Percentiles rank a stretch among this genome's conserved stretches.
Evolutionary conservation across 2,888 invertebrate genomes (phyloP).

Genomic region (Pachycephus smyrnensis): DNA sequence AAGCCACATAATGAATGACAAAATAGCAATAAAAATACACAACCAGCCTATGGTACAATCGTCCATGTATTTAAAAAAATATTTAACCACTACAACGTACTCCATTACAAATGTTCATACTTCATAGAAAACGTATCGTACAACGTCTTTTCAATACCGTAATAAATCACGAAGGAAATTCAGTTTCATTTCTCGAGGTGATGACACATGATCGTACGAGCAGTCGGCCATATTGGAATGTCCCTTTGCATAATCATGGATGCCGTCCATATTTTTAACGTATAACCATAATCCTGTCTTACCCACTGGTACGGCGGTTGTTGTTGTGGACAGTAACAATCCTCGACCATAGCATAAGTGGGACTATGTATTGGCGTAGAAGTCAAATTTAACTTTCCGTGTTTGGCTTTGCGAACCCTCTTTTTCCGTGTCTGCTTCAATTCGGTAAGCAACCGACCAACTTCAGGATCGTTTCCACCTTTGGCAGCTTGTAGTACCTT

Average conservation of each 20-base stretch:
- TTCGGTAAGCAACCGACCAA: constrained; percentile 48
- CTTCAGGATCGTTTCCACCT: constrained; percentile 51
- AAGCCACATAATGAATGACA: not conserved
- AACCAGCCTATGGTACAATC: not conserved
- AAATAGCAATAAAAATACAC: not conserved
- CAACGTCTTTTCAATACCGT: not conserved
- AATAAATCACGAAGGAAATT: not conserved
- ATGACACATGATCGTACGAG: not conserved
- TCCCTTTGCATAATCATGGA: not conserved
- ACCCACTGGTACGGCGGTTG: constrained; percentile 59
- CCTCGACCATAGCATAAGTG: constrained; percentile 50
- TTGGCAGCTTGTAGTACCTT: constrained; percentile 54
- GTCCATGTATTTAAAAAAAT: not conserved
- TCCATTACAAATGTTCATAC: not conserved
- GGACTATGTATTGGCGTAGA: constrained; percentile 51
- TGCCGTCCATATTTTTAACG: not conserved
- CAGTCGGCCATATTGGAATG: constrained; percentile 1
- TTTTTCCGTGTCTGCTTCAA: constrained; percentile 57
- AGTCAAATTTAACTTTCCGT: constrained; percentile 36
- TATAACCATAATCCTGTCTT: constrained; percentile 27
- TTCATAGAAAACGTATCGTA: not conserved
- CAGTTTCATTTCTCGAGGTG: not conserved
- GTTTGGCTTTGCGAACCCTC: constrained; percentile 45
- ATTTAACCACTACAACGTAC: not conserved
- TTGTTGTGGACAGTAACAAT: constrained; percentile 41